Evolutionary conservation across 2,113 vertebrate genomes (phyloP), one percentile per base, ranked within the genome.

Genomic region (Percina caprodes): DNA sequence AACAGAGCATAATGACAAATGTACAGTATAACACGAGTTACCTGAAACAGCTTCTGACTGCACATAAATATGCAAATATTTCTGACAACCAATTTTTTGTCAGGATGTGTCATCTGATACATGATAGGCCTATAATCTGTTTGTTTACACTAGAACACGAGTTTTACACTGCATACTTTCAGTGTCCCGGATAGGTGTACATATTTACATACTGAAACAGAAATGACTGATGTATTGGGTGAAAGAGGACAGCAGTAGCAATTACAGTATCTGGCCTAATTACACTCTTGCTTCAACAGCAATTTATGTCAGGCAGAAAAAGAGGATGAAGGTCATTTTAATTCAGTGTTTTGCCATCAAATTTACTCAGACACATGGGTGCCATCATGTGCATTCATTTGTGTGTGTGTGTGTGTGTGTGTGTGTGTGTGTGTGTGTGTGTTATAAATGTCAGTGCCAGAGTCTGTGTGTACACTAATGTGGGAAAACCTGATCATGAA

Each of bases 301-400:
- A 80, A 14, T 70, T 80, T 78, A 45, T 39, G 21, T 76, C 24
- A 18, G 62, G 16, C 65, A 74, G 51, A 42, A 80, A 83, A 75
- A 81, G 51, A 74, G 24, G 14, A 88, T 82, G 86, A 85, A 86
- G 89, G 88, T 92, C 79, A 77, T 69, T 77, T 81, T 70, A 75
- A 87, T 77, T 65, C 58, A 55, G n/a, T 86, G 87, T 85, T 89
- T 73, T 84, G 68, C 45, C 67, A 77, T 87, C 71, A 90, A 26
- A 83, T 59, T 7, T 71, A 66, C 67, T 71, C 49, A 87, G 77
- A 82, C 59, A 71, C 59, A 23, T 45, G 51, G 55, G 56, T 82
- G 48, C 11, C 11, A 10, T n/a, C 7, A 70, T 71, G 30, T 73
- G 46, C 45, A n/a, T 67, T 39, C 16, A 16, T 62, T n/a, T 82